Base-by-base conservation (phyloP, 2,888 invertebrate genomes). In the Melanotus villosus region DNA sequence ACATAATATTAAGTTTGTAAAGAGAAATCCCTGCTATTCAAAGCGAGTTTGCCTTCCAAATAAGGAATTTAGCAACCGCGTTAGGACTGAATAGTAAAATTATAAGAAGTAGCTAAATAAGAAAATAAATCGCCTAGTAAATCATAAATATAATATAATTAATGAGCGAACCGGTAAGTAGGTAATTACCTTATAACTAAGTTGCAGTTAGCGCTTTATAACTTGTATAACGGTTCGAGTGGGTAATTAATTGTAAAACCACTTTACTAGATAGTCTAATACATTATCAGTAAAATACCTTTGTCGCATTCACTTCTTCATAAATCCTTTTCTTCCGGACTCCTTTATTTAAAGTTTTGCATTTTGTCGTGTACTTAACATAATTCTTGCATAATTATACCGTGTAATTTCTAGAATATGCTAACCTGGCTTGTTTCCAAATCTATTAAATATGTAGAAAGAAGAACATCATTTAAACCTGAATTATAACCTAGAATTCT, bases 341-440 rank as follows among this genome's bases (percentile, higher is more conserved):
- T 58, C n/a, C n/a, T n/a, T n/a, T n/a, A n/a, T 65, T 65, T 65
- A 65, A 65, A 65, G 34, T 65, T 54, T 12, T 43, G 38, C 64
- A 54, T 41, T 64, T 64, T 54, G 30, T 19, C 54, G 41, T 43
- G 34, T 56, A 54, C 23, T 34, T 38, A 30, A 50, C 58, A 60
- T 60, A 60, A 66, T 47, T 67, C 63, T 41, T 63, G 58, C 63
- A 68, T 57, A 57, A 68, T 60, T 67, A 67, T 41, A 16, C 59
- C 6, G 32, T n/a, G 41, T 54, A 59, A 64, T 56, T 56, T 64
- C 43, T 64, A 21, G 38, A 57, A 16, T 41, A 57, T 41, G 38
- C 14, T 41, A n/a, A 14, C 19, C 56, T 62, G 58, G 54, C 62
- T 26, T 26, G 36, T 26, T 68, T 68, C 67, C 67, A 67, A 54